These are phyloP conservation scores for Phania funesta DNA, from an alignment of 2,888 invertebrate genomes.

Conservation along the genomic window DNA sequence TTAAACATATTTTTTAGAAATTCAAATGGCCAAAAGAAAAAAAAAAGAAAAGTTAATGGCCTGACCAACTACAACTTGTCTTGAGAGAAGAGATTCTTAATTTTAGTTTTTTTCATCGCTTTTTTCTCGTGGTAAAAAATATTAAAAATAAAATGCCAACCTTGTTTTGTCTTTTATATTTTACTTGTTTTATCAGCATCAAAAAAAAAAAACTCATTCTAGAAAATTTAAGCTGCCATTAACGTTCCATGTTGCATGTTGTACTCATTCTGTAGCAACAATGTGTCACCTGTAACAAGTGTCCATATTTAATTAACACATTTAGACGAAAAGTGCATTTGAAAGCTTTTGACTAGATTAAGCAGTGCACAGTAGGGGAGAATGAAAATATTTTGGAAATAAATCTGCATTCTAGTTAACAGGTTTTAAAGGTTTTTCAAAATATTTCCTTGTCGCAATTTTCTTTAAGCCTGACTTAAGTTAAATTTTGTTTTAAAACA, in stretches of 20 bases:
- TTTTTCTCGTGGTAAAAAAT: neutral
- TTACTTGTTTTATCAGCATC: neutral
- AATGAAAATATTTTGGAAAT: neutral
- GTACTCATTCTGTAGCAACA: constrained; percentile 3
- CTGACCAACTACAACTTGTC: neutral
- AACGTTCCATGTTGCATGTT: constrained; percentile 21
- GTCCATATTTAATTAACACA: constrained; percentile 66
- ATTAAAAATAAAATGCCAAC: neutral
- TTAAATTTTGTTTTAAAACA: too few species aligned
- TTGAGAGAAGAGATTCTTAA: neutral
- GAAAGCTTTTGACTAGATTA: constrained; percentile 41
- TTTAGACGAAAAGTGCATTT: constrained; percentile 64
- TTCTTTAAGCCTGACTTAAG: too few species aligned
- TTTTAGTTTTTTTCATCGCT: neutral
- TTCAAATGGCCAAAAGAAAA: too few species aligned
- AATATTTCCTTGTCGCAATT: too few species aligned
- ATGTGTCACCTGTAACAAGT: constrained; percentile 59
- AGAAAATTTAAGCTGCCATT: constrained; percentile 1
- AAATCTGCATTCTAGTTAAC: neutral
- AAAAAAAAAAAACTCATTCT: neutral
- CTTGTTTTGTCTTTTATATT: neutral
- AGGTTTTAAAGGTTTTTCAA: too few species aligned
- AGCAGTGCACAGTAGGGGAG: constrained; percentile 1
- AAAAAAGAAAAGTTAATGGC: neutral
- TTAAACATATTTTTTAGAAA: neutral